These are phyloP conservation scores for Trachelus troglodyta DNA, from an alignment of 2,888 invertebrate species.

Conservation along the genomic window DNA sequence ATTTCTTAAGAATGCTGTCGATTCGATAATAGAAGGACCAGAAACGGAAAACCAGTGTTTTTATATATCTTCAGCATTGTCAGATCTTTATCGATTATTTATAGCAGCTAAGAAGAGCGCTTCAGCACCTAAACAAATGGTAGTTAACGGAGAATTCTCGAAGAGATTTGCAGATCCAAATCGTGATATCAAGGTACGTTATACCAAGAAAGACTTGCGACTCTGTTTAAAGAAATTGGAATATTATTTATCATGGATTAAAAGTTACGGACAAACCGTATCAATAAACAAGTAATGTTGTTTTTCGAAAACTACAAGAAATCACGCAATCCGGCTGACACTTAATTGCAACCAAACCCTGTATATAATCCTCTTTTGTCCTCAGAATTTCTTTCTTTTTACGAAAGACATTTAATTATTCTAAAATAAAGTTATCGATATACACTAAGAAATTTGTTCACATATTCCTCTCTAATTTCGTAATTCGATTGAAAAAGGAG, in stretches of 20 bases:
- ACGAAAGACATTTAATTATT: too few species aligned
- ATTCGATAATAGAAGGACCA: conserved; percentile 73
- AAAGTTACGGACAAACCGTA: conserved; percentile 43
- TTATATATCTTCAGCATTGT: conserved; percentile 76
- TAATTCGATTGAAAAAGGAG: too few species aligned
- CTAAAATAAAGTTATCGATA: too few species aligned
- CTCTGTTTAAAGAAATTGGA: conserved; percentile 76
- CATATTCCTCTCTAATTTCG: too few species aligned
- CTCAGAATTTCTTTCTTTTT: too few species aligned
- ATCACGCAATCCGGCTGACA: too few species aligned
- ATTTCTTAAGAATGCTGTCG: conserved; percentile 73
- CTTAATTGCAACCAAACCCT: too few species aligned
- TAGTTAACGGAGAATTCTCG: conserved; percentile 65
- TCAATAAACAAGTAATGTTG: not conserved
- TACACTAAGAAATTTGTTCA: too few species aligned
- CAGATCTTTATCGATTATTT: conserved; percentile 74
- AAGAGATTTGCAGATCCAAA: conserved; percentile 72
- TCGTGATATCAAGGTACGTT: conserved; percentile 66
- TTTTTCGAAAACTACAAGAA: too few species aligned
- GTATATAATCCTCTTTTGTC: too few species aligned
- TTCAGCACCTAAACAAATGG: conserved; percentile 41
- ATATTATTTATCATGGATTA: conserved; percentile 77
- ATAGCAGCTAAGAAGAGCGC: conserved; percentile 60
- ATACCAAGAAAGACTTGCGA: conserved; percentile 70
- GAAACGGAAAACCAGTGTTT: conserved; percentile 68